Evolutionary conservation across 1,140 invertebrate genomes (phyloP).

Genomic region (Psix sp.): DNA sequence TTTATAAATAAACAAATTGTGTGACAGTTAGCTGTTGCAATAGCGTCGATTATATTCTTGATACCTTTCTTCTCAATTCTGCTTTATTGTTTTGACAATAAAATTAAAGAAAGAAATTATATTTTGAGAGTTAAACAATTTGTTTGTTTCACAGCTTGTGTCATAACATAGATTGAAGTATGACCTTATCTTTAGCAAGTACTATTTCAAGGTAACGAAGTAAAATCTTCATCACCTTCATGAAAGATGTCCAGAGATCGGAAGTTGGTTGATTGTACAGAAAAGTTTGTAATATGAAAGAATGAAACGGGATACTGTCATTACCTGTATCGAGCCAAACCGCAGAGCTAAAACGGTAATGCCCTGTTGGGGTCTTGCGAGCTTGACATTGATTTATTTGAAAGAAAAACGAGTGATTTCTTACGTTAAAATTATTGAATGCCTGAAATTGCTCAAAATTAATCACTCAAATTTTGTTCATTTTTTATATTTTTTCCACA

Average conservation of each 20-base stretch:
- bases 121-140: constrained; percentile 32
- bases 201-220: constrained; percentile 30
- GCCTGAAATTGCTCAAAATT: too few relatives aligned
- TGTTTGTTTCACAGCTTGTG: constrained; percentile 57
- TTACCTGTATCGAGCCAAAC: constrained; percentile 74
- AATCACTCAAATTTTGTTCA: too few relatives aligned
- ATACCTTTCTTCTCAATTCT: too few relatives aligned
- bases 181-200: constrained; percentile 49
- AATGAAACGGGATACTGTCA: constrained; percentile 76
- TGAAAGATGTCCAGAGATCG: constrained; percentile 66
- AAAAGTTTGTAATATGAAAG: constrained; percentile 72
- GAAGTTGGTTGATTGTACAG: constrained; percentile 65
- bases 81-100: too few relatives aligned
- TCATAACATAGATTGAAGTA: constrained; percentile 52
- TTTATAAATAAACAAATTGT: constrained; percentile 24
- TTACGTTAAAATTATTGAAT: too few relatives aligned
- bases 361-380: constrained; percentile 34
- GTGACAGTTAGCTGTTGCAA: constrained; percentile 4
- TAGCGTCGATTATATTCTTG: not conserved
- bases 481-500: too few relatives aligned
- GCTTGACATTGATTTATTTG: constrained; percentile 5
- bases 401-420: constrained; percentile 23
- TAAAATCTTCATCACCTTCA: constrained; percentile 40
- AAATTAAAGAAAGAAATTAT: constrained; percentile 6
- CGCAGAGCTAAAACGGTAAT: constrained; percentile 75